These are phyloP conservation scores for Podilymbus podiceps DNA, from an alignment of 2,113 vertebrate species.

Conservation along the genomic window DNA sequence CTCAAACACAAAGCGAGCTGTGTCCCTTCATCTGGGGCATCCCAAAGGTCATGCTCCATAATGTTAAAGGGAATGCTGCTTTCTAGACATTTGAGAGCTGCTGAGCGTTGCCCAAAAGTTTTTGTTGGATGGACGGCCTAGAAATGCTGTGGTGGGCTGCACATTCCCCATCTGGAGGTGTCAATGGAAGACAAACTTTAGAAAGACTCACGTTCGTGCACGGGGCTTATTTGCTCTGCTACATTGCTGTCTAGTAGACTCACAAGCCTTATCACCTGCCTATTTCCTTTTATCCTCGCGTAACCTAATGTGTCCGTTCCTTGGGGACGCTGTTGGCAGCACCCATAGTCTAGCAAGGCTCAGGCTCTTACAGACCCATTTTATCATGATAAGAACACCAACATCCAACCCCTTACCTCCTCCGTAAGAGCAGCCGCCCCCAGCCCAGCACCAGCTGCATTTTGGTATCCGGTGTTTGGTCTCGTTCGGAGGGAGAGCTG, in stretches of 20 bases:
- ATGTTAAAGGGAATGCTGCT: neutral
- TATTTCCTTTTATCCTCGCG: neutral
- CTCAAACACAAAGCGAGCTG: neutral
- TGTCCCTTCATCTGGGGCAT: neutral
- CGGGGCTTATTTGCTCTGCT: neutral
- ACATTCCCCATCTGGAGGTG: neutral
- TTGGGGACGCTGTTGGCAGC: neutral
- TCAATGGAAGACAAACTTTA: neutral
- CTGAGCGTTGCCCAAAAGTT: neutral
- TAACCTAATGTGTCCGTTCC: too few relatives aligned
- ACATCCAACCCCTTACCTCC: neutral
- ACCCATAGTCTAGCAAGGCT: neutral
- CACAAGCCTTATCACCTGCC: neutral
- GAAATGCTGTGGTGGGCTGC: neutral
- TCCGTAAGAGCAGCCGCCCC: accelerated
- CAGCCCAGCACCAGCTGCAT: neutral
- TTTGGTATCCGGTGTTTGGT: neutral
- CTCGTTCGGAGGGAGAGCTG: neutral
- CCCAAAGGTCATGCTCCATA: neutral
- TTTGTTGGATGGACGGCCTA: neutral
- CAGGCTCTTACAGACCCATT: neutral
- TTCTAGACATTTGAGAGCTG: neutral
- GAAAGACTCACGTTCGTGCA: neutral
- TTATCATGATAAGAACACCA: neutral
- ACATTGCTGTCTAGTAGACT: neutral